phyloP scores from a whole-genome alignment of 1,140 invertebrate genomes.

The Tetramorium parvispinum region DNA sequence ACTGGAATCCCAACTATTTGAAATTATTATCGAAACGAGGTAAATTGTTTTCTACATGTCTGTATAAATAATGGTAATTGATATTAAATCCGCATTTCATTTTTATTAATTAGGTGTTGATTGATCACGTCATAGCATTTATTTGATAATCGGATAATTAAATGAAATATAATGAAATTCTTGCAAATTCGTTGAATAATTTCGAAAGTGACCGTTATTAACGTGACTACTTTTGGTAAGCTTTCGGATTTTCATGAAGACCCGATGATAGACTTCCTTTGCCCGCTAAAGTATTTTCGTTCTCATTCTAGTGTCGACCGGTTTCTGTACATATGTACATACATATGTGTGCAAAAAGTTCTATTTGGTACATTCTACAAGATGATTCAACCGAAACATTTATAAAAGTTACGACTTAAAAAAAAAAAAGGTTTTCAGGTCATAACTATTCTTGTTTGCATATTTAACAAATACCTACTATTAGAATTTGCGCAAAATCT shows the following conservation, averaged over 20 bases:
- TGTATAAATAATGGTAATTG: slow-evolving; percentile 21
- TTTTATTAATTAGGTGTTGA: slow-evolving; percentile 19
- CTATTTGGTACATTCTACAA: neutral
- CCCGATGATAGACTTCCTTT: slow-evolving; percentile 45
- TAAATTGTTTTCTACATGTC: neutral
- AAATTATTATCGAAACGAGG: neutral
- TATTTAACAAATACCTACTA: too few species aligned
- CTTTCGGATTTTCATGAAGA: neutral
- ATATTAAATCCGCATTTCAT: neutral
- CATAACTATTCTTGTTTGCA: neutral
- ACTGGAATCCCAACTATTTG: neutral
- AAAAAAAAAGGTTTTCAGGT: neutral
- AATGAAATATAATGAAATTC: neutral
- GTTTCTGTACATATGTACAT: neutral
- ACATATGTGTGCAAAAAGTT: slow-evolving; percentile 19
- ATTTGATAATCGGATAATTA: neutral
- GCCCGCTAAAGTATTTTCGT: slow-evolving; percentile 56
- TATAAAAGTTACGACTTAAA: neutral
- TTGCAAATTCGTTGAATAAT: slow-evolving; percentile 26
- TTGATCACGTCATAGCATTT: neutral
- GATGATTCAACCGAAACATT: neutral
- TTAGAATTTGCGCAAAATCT: neutral
- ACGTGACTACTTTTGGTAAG: slow-evolving; percentile 7
- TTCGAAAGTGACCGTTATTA: slow-evolving; percentile 3
- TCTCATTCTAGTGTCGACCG: slow-evolving; percentile 18